Percentiles rank a stretch among this genome's conserved stretches.
Conservation (phyloP, 2,888 invertebrate genomes). For the Beris chalybata region DNA sequence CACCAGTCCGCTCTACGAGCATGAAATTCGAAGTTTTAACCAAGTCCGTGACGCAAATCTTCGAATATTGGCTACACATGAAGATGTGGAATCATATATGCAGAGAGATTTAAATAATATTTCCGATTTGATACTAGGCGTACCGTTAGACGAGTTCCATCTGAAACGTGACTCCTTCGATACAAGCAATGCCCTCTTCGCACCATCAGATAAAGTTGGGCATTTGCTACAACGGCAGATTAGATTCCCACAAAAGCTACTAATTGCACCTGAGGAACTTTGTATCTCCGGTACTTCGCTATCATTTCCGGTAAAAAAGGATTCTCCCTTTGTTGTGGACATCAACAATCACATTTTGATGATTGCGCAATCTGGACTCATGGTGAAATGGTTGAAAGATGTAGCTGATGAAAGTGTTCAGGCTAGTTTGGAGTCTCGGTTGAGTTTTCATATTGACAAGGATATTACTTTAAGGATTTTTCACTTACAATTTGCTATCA, state of each 20-base stretch:
- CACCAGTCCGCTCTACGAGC: constrained; percentile 9
- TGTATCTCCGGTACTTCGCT: background rate
- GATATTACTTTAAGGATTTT: too few relatives aligned
- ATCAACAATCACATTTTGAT: constrained; percentile 1
- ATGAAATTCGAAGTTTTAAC: background rate
- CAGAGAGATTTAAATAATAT: background rate
- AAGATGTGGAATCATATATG: background rate
- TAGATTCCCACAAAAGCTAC: background rate
- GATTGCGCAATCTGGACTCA: constrained; percentile 1
- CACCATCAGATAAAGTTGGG: background rate
- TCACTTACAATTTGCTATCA: too few relatives aligned
- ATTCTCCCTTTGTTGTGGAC: constrained; percentile 6
- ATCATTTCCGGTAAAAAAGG: background rate
- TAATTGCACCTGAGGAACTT: constrained; percentile 4
- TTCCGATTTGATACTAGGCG: background rate
- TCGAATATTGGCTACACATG: constrained; percentile 3
- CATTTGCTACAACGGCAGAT: background rate
- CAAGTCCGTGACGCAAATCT: constrained; percentile 8
- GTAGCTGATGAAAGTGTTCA: too few relatives aligned
- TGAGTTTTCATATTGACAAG: too few relatives aligned
- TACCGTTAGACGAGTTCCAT: background rate
- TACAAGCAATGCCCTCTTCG: constrained; percentile 5
- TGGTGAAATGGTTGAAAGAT: constrained; percentile 5
- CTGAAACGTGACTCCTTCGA: background rate
- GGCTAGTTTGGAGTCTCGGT: too few relatives aligned